Base-by-base conservation (phyloP, 1,140 invertebrate genomes). In the Pogonomyrmex californicus region DNA sequence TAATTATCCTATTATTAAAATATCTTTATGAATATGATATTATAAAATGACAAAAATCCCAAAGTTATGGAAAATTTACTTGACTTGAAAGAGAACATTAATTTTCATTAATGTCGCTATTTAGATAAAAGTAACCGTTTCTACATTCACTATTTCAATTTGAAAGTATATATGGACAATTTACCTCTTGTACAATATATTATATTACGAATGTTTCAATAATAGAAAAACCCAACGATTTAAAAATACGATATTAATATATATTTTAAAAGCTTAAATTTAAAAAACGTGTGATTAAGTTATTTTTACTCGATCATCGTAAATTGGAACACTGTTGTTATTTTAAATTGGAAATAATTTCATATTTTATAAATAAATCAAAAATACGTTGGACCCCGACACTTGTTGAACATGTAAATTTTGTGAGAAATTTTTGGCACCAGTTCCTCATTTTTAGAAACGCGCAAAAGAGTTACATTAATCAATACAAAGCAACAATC, bases 1-100 rank as follows among this genome's bases (percentile, higher is more conserved):
- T 77, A 54, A 33, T 63, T 79, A 68, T 23, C 36, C n/a, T 36
- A 17, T 70, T 33, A 14, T 77, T 77, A 60, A 76, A 76, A 62
- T 62, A n/a, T 2, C 73, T 77, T 77, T 14, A 33, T 44, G 38
- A 62, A 60, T 23, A 23, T 76, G 14, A 2, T 60, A 62, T n/a
- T 10, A 38, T 47, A 44, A 41, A 44, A 62, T 14, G 23, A 77
- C 56, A 14, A 44, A 44, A 44, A 33, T n/a, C 14, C 36, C 12
- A 41, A 7, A 17, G 38, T 4, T 62, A 47, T 62, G 62, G 7
- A 47, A 77, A 77, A 77, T 17, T 60, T 38, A 77, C 23, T 71
- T 44, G 14, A 14, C 38, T 30, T 76, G 56, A 60, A 38, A 58
- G 38, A 62, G 14, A 77, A 77, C 38, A 62, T 77, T 77, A 44